Percentiles rank a stretch among this genome's conserved stretches.
These are phyloP conservation scores for Gavialis gangeticus DNA, from an alignment of 2,113 vertebrate species.

Conservation along the genomic window DNA sequence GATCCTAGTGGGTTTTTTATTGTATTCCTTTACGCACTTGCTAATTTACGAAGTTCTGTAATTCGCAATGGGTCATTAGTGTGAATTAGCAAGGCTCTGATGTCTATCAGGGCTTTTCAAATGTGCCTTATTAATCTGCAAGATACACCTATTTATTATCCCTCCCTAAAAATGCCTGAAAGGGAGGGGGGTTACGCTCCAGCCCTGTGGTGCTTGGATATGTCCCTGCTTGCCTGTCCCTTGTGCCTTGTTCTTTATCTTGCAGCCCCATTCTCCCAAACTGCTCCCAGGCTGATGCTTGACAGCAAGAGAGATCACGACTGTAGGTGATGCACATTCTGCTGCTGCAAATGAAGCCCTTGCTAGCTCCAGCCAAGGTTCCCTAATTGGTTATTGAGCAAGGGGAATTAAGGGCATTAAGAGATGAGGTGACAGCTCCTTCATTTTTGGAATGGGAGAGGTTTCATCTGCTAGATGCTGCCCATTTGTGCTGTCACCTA, in stretches of 20 bases:
- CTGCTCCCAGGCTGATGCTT: slow-evolving; percentile 41
- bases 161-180: background rate
- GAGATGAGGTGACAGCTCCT: slow-evolving; percentile 45
- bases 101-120: slow-evolving; percentile 40
- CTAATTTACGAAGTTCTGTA: slow-evolving; percentile 43
- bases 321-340: background rate
- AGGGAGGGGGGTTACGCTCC: background rate
- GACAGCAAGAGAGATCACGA: slow-evolving; percentile 63
- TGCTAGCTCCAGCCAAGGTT: slow-evolving; percentile 43
- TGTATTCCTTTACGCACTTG: slow-evolving; percentile 21
- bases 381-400: slow-evolving; percentile 67
- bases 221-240: background rate
- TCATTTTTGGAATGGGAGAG: background rate
- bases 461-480: slow-evolving; percentile 12
- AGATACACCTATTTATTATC: slow-evolving; percentile 59
- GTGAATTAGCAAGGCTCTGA: slow-evolving; percentile 62
- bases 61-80: slow-evolving; percentile 64
- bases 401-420: slow-evolving; percentile 62
- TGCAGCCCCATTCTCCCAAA: background rate
- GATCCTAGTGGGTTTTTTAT: background rate
- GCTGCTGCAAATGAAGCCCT: slow-evolving; percentile 33
- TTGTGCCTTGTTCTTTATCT: slow-evolving; percentile 4
- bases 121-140: slow-evolving; percentile 50
- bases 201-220: background rate
- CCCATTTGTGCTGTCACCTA: background rate